Percentiles rank a stretch among this genome's conserved stretches.
Conservation (phyloP, 2,113 vertebrate genomes). For the Clinocottus analis region DNA sequence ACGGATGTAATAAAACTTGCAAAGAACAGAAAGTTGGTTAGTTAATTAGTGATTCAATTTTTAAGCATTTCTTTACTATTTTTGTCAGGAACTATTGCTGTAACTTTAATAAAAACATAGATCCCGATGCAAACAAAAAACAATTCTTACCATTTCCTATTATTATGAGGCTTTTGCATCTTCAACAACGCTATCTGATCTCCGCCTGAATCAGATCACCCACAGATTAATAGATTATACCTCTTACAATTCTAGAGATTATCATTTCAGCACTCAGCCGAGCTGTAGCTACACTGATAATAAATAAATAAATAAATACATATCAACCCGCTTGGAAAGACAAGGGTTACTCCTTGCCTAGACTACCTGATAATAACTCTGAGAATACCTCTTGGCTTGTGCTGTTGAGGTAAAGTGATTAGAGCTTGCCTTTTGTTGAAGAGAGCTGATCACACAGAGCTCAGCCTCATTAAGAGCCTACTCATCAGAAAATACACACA, state of each 20-base stretch:
- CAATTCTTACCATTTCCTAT: no score
- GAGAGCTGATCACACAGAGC: slow-evolving; percentile 56
- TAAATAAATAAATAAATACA: no score
- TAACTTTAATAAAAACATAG: not conserved
- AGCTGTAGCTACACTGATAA: slow-evolving; percentile 31
- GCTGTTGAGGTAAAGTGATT: slow-evolving; percentile 38
- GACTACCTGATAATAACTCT: no score
- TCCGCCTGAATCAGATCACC: slow-evolving; percentile 26
- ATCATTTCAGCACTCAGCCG: slow-evolving; percentile 15
- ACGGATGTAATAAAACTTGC: not conserved
- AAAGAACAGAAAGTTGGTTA: not conserved
- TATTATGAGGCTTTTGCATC: not conserved
- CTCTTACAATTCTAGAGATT: slow-evolving; percentile 43
- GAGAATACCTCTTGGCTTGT: slow-evolving; percentile 22
- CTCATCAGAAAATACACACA: slow-evolving; percentile 45
- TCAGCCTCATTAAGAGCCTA: slow-evolving; percentile 52
- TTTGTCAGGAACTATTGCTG: not conserved
- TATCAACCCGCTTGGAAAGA: slow-evolving; percentile 1
- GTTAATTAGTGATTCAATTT: not conserved
- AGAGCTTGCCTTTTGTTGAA: slow-evolving; percentile 52
- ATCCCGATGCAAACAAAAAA: not conserved
- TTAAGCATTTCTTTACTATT: not conserved
- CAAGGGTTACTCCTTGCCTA: not conserved
- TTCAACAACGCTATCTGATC: not conserved
- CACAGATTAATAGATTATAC: slow-evolving; percentile 39